phyloP scores from a whole-genome alignment of 1,140 invertebrate species.

The Ips typographus region DNA sequence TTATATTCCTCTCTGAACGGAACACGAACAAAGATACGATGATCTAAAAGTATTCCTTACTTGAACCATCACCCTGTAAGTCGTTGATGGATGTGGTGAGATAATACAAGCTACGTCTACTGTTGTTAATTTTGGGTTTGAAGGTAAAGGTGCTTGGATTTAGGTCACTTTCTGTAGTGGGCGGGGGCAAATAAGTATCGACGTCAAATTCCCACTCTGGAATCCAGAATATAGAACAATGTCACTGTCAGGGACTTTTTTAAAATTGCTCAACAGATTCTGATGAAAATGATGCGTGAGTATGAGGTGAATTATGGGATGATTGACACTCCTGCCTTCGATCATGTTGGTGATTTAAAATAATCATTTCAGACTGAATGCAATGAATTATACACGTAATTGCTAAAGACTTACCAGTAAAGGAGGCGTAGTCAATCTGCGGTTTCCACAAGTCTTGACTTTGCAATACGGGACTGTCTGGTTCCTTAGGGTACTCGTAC shows the following conservation, averaged over 20 bases:
- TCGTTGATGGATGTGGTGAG: slow-evolving; percentile 23
- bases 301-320: too few species aligned
- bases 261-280: too few species aligned
- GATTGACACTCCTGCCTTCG: too few species aligned
- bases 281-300: too few species aligned
- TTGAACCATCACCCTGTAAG: slow-evolving; percentile 26
- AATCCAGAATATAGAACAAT: too few species aligned
- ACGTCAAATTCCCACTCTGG: slow-evolving; percentile 52
- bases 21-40: slow-evolving; percentile 12
- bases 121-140: slow-evolving; percentile 36
- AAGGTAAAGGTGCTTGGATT: slow-evolving; percentile 30
- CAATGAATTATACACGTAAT: too few species aligned
- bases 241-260: too few species aligned
- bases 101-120: slow-evolving; percentile 34
- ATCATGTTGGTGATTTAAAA: not conserved
- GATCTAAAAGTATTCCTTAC: too few species aligned
- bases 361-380: not conserved
- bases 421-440: slow-evolving; percentile 46
- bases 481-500: slow-evolving; percentile 78
- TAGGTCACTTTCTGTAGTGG: slow-evolving; percentile 32
- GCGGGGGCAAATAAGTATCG: slow-evolving; percentile 39
- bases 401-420: slow-evolving; percentile 42
- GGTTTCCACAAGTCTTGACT: slow-evolving; percentile 50
- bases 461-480: slow-evolving; percentile 48
- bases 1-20: too few species aligned